These are phyloP conservation scores for Latrodectus elegans DNA, from an alignment of 2,888 invertebrate species.

Conservation along the genomic window DNA sequence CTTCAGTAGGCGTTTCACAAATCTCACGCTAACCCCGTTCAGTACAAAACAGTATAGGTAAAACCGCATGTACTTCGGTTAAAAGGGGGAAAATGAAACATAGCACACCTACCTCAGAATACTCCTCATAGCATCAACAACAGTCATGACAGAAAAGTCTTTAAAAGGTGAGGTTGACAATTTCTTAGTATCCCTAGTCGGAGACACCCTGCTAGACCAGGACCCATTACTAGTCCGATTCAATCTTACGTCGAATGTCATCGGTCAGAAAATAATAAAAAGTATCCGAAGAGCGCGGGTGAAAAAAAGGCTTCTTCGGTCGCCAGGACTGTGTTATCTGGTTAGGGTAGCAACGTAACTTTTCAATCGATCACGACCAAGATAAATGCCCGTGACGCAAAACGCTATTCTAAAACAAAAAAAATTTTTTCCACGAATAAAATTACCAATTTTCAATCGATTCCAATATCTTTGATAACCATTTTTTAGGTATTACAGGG, in stretches of 20 bases:
- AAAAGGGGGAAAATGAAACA: not conserved
- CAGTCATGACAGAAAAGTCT: slow-evolving; percentile 64
- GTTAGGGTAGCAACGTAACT: slow-evolving; percentile 65
- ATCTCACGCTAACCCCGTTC: too few relatives aligned
- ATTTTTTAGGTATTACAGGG: not conserved
- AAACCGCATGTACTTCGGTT: not conserved
- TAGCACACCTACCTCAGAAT: slow-evolving; percentile 56
- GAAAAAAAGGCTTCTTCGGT: slow-evolving; percentile 13
- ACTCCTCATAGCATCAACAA: slow-evolving; percentile 53
- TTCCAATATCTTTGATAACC: slow-evolving; percentile 13
- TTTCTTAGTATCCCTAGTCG: slow-evolving; percentile 27
- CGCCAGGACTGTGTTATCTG: slow-evolving; percentile 64
- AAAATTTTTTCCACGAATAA: slow-evolving; percentile 24
- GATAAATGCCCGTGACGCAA: slow-evolving; percentile 64
- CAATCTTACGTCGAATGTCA: slow-evolving; percentile 60
- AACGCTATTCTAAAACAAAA: slow-evolving; percentile 20
- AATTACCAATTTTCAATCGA: slow-evolving; percentile 21
- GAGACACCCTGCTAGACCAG: slow-evolving; percentile 47
- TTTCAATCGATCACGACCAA: slow-evolving; percentile 56
- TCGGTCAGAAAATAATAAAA: slow-evolving; percentile 17
- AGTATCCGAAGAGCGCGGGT: slow-evolving; percentile 1
- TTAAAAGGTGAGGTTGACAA: slow-evolving; percentile 55
- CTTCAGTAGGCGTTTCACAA: not conserved
- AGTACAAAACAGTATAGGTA: not conserved
- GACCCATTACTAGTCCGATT: slow-evolving; percentile 46